Conservation (phyloP, 2,113 vertebrate genomes). For the Lichenostomus cassidix region DNA sequence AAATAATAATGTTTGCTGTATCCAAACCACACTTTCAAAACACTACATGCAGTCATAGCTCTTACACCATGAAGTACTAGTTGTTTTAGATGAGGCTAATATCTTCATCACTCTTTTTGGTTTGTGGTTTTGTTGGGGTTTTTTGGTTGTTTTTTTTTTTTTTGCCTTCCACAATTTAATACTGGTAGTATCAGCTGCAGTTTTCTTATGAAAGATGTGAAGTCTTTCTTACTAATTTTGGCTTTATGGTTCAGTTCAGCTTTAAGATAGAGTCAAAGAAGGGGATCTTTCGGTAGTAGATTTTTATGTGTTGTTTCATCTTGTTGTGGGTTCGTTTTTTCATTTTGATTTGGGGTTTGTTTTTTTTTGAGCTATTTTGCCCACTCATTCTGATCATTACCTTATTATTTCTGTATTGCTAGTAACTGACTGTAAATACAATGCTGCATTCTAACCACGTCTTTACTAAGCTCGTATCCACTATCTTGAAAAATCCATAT, state of each 20-base stretch:
- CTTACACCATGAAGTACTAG: neutral
- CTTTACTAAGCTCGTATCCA: neutral
- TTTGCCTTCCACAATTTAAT: neutral
- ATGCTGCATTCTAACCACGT: neutral
- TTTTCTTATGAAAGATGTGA: neutral
- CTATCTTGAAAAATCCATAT: neutral
- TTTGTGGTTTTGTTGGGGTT: neutral
- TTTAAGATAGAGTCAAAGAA: neutral
- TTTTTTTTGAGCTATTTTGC: neutral
- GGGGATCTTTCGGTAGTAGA: fast-evolving
- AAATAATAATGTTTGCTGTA: neutral
- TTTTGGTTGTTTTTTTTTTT: neutral
- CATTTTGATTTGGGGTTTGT: neutral
- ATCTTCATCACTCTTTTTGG: neutral
- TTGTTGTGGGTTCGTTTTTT: neutral
- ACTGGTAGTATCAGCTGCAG: neutral
- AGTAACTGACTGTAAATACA: neutral
- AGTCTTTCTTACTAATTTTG: neutral
- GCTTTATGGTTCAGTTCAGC: neutral
- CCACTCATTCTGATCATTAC: neutral
- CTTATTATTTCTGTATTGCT: neutral
- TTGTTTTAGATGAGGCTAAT: neutral
- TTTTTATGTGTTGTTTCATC: neutral
- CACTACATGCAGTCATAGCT: neutral
- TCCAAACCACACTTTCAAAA: neutral